Conservation (phyloP, 2,888 invertebrate genomes). For the Allophyes oxyacanthae region DNA sequence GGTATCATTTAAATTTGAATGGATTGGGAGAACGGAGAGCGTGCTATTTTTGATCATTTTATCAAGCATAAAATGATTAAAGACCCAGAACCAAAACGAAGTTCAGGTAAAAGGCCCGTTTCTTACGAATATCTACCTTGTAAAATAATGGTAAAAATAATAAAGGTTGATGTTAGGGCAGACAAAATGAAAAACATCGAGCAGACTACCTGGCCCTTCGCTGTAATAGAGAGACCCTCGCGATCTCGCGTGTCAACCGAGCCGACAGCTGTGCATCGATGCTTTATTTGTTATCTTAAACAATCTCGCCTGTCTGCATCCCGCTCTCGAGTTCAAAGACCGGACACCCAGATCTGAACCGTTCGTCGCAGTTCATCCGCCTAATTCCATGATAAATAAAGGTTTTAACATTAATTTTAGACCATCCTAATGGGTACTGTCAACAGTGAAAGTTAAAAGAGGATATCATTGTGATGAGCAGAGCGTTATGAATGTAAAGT, state of each 20-base stretch:
- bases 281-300: slow-evolving; percentile 76
- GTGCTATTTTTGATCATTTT: slow-evolving; percentile 6
- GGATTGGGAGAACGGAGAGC: neutral
- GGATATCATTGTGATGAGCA: slow-evolving; percentile 25
- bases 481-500: slow-evolving; percentile 42
- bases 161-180: too few species aligned
- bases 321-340: slow-evolving; percentile 81
- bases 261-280: slow-evolving; percentile 78
- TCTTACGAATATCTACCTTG: slow-evolving; percentile 7
- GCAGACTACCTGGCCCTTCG: slow-evolving; percentile 74
- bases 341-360: slow-evolving; percentile 64
- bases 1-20: slow-evolving; percentile 21
- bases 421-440: slow-evolving; percentile 22
- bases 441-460: slow-evolving; percentile 21
- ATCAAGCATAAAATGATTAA: slow-evolving; percentile 15
- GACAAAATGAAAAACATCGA: slow-evolving; percentile 56
- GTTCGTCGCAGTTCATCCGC: slow-evolving; percentile 69
- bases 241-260: slow-evolving; percentile 61
- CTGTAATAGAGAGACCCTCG: slow-evolving; percentile 62
- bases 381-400: slow-evolving; percentile 58
- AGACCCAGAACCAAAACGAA: neutral
- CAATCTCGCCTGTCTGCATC: slow-evolving; percentile 61
- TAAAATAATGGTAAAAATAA: too few species aligned
- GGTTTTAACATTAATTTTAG: slow-evolving; percentile 28
- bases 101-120: slow-evolving; percentile 27